Base-by-base conservation (phyloP, 2,797 vertebrate species). In the Bradypodion pumilum region DNA sequence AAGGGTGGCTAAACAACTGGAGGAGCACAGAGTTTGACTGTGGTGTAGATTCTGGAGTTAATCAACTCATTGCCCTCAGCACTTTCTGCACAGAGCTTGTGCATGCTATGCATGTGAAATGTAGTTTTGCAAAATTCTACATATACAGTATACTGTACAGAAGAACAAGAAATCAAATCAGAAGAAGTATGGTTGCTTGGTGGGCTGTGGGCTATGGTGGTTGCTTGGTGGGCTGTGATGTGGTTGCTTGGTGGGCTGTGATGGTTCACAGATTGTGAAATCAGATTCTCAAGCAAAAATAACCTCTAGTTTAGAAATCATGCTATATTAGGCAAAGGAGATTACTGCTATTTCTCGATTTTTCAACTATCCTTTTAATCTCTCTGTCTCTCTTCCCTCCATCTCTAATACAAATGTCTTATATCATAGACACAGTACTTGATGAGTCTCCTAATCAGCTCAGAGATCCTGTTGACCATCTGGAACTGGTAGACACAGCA, bases 381-480 rank as follows among this genome's bases (percentile, higher is more conserved):
- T 56, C 37, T n/a, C 21, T 42, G 12, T 21, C 40, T 56, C 72
- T 85, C 80, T 1, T 81, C 46, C 52, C 52, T 56, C 52, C 13
- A 15, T 56, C 5, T 19, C 52, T 56, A 56, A 56, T 56, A 7
- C 66, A 63, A 80, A 63, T 84, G 23, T 85, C 79, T 86, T 89
- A 60, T 68, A 79, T 89, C 94, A 86, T 90, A 98, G 97, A 96
- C 35, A 95, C 94, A 7, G 92, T 94, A 25, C 93, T 96, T 19
- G 97, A 98, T 15, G 46, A 66, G 1, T 97, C 96, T 90, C 97
- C 97, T 9, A 98, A 98, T 92, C 93, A 94, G 13, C 92, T 98
- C 91, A 97, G 97, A 2, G 94, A 92, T 13, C 90, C 91, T 1
- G 93, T 93, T 0, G 92, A 93, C 4, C 94, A 96, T 73, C 82